A percentile compares a stretch with the other conserved stretches of the same genome.
phyloP scores from a whole-genome alignment of 2,113 vertebrate species.

The Caretta caretta region DNA sequence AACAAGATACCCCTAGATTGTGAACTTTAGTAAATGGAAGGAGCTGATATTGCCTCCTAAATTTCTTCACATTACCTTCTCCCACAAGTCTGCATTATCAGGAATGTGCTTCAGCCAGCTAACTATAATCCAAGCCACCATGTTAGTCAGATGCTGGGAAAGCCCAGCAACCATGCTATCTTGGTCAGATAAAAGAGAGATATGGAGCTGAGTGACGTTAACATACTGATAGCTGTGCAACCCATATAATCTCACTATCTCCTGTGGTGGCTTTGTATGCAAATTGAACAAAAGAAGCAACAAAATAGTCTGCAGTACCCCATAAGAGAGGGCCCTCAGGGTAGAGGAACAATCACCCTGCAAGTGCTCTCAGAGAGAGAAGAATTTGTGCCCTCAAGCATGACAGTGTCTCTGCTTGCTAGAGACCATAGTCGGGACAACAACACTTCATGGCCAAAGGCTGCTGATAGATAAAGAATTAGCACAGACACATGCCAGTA shows the following conservation, averaged over 20 bases:
- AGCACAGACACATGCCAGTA: neutral
- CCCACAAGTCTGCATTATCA: neutral
- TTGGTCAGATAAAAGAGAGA: neutral
- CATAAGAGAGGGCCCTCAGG: neutral
- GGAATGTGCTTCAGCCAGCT: neutral
- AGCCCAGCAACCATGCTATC: neutral
- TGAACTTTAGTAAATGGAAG: neutral
- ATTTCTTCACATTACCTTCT: neutral
- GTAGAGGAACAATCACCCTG: neutral
- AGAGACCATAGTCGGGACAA: neutral
- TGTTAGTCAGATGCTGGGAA: neutral
- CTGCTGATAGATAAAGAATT: constrained; percentile 30
- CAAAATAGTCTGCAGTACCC: neutral
- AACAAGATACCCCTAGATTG: neutral
- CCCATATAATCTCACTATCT: neutral
- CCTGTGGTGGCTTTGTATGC: neutral
- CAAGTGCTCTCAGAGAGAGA: neutral
- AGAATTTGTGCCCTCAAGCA: neutral
- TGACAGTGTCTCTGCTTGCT: neutral
- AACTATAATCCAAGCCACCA: neutral
- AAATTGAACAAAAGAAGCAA: neutral
- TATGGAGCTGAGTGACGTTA: neutral
- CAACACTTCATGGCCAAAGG: neutral
- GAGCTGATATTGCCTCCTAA: constrained; percentile 4
- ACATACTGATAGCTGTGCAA: neutral